Conservation (phyloP, 2,888 invertebrate species). For the Scaptomyza polygonia region DNA sequence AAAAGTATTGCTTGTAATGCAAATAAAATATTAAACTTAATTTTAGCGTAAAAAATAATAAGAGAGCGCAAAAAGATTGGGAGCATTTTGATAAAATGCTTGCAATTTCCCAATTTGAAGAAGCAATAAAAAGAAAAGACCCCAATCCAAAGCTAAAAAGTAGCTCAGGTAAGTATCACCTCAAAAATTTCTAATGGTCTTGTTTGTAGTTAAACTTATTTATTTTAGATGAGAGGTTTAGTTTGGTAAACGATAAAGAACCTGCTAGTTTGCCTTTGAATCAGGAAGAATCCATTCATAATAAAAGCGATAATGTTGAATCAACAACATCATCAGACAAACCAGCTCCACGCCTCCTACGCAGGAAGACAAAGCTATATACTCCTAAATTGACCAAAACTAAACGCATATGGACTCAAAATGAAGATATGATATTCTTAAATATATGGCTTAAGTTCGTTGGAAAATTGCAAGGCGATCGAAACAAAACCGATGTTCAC, state of each 20-base stretch:
- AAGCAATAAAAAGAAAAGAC: not conserved
- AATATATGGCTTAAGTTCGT: conserved; percentile 41
- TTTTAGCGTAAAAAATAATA: not conserved
- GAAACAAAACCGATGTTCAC: conserved; percentile 15
- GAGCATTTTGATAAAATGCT: conserved; percentile 13
- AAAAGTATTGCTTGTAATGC: rapidly evolving
- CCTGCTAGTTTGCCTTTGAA: too few species aligned
- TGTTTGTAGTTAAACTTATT: not conserved
- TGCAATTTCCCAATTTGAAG: conserved; percentile 12
- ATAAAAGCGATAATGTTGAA: not conserved
- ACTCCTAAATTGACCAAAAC: not conserved
- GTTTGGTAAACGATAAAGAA: too few species aligned
- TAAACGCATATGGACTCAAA: conserved; percentile 28
- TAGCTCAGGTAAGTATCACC: conserved; percentile 24
- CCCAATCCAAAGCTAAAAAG: not conserved
- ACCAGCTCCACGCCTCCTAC: not conserved
- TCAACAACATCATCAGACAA: not conserved
- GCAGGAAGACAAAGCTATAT: not conserved
- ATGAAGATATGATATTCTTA: conserved; percentile 43
- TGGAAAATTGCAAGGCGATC: conserved; percentile 6
- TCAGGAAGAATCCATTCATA: conserved; percentile 10
- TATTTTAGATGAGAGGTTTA: conserved; percentile 8
- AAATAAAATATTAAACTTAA: not conserved
- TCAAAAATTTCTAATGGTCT: not conserved
- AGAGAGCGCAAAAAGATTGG: conserved; percentile 1